Evolutionary conservation across 2,888 invertebrate species (phyloP).

Genomic region (Empis stercorea): DNA sequence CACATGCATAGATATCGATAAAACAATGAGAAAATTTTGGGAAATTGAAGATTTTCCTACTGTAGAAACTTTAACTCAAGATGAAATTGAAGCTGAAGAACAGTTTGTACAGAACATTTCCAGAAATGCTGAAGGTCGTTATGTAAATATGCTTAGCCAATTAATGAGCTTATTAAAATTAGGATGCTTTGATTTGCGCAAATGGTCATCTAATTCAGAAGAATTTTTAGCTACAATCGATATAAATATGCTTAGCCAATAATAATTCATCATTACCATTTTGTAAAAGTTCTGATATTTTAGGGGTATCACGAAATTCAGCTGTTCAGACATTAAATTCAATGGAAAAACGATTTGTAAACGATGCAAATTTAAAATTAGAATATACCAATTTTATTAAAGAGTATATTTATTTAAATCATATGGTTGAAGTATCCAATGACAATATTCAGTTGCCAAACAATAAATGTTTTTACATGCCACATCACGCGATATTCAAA

Average conservation of each 20-base stretch:
- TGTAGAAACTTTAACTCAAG: not conserved
- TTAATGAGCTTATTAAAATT: not conserved
- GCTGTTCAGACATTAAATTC: not conserved
- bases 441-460: not conserved
- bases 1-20: not conserved
- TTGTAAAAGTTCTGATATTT: not conserved
- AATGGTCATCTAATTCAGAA: not conserved
- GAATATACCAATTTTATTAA: not conserved
- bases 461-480: not conserved
- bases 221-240: not conserved
- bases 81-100: not conserved
- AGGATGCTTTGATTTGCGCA: too few relatives aligned
- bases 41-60: not conserved
- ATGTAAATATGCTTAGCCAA: not conserved
- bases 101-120: not conserved
- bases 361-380: not conserved
- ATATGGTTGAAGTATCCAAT: not conserved
- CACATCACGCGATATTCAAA: conserved; percentile 5
- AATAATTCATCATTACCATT: not conserved
- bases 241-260: too few relatives aligned
- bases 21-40: not conserved
- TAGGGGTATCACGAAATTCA: not conserved
- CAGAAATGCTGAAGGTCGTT: not conserved
- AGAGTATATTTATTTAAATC: not conserved
- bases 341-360: not conserved